Evolutionary conservation across 2,888 invertebrate genomes (phyloP), one percentile per base, ranked within the genome.

Genomic region (Dione juno): DNA sequence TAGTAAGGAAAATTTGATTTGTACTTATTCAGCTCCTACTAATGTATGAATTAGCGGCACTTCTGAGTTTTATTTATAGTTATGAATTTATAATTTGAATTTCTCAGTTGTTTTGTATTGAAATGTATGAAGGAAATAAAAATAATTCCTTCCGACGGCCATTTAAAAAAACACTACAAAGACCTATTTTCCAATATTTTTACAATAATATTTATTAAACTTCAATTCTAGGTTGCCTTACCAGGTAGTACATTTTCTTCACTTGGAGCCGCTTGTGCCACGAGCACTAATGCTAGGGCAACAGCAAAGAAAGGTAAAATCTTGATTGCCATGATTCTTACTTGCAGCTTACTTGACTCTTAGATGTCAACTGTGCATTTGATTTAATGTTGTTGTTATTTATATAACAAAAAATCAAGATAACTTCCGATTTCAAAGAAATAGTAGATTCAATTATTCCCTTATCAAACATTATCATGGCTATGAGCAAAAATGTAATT

Each of bases 251-350:
- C 35, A 41, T 63, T 63, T 13, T 45, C 21, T 16, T 48, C 37
- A 16, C 37, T 63, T 37, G 63, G 35, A 3, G 63, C 16, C 11
- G 43, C 48, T 63, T 63, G 48, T 8, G 48, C 63, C 35, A 48
- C 59, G 14, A 59, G 19, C 21, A 59, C 9, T 3, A 59, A 16
- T n/a, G 59, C 43, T n/a, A 21, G 8, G 10, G 43, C 14, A 6
- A 21, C 21, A 14, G 21, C 57, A n/a, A 57, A 37, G 57, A 57
- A 11, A 57, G 37, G 35, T n/a, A 57, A 57, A 11, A 10, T 57
- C 9, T 57, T 57, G 57, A 37, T 57, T 6, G 37, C n/a, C 57
- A 57, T 57, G 10, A n/a, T 57, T n/a, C 37, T 57, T 37, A 57
- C 57, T 57, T 37, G 35, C n/a, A 9, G 37, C 10, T 54, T n/a